Evolutionary conservation across 2,797 vertebrate species (phyloP).

Genomic region (Pachyuromys duprasi): DNA sequence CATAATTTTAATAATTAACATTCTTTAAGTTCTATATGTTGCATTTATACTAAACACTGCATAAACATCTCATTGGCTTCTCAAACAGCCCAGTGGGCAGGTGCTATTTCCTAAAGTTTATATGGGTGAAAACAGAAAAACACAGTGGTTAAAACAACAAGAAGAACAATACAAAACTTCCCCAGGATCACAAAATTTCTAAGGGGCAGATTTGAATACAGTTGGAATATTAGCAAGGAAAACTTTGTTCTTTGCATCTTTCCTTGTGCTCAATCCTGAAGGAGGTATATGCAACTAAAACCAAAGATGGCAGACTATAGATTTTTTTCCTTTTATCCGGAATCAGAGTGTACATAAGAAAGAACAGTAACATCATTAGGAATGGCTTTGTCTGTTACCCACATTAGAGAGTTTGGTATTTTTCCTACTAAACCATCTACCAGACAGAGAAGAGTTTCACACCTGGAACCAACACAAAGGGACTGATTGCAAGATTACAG

Average conservation of each 20-base stretch:
- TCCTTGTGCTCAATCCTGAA: background rate
- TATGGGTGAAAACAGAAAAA: background rate
- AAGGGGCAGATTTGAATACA: background rate
- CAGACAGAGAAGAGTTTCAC: background rate
- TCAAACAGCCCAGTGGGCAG: background rate
- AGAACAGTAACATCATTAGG: background rate
- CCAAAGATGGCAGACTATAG: background rate
- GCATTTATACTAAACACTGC: background rate
- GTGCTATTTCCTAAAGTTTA: conserved; percentile 46
- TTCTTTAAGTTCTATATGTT: background rate
- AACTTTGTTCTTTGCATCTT: background rate
- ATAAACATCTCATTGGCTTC: background rate
- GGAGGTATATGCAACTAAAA: background rate
- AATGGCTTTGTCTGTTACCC: conserved; percentile 15
- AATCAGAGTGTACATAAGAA: background rate
- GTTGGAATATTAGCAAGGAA: background rate
- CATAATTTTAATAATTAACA: conserved; percentile 21
- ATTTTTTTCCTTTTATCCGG: conserved; percentile 22
- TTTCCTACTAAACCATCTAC: conserved; percentile 2
- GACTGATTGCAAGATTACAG: background rate
- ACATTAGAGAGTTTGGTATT: conserved; percentile 7
- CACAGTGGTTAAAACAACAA: background rate
- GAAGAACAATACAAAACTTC: background rate
- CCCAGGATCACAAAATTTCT: background rate
- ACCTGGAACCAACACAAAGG: background rate